Base-by-base conservation (phyloP, 2,888 invertebrate genomes). In the Lamproptera curius region DNA sequence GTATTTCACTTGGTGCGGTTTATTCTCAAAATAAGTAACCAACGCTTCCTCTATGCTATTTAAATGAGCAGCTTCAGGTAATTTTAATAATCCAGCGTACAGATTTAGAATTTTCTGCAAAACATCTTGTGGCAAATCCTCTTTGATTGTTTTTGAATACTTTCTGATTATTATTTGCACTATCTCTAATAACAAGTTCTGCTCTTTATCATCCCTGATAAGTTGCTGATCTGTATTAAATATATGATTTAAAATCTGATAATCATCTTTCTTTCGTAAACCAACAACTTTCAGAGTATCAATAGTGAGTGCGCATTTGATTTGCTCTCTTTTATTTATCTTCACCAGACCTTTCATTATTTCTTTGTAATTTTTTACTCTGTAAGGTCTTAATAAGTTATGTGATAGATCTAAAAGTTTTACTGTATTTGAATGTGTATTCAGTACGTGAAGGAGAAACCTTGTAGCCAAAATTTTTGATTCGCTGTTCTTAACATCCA, bases 1-100 rank as follows among this genome's bases (percentile, higher is more conserved):
- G 11, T 72, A 65, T 10, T 72, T 64, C 2, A 91, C 81, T 59
- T 83, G 87, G 60, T 92, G 90, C 31, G 93, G 91, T 75, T 91
- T 93, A 42, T 77, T 80, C 50, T 86, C 69, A 13, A 94, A 80
- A 66, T 92, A 93, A 50, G 77, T 70, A 9, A 83, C 65, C 8
- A 94, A 65, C 1, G 88, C 70, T 3, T 69, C 72, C 56, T 92
- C 92, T 58, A 93, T 73, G 35, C 70, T 73, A 2, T 87, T 87
- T 16, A 91, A 63, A 61, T 89, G 89, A 11, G 73, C 82, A 0
- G 73, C 53, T 1, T 82, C 80, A 39, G 76, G 70, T 42, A 76
- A 73, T 3, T 67, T 74, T 5, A 90, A 70, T 39, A 90, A 68
- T 31, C 79, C 69, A 1, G 70, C 70, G 59, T 90, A 91, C 28